These are phyloP conservation scores for Sinonovacula constricta DNA, from an alignment of 1,140 invertebrate genomes.

Conservation along the genomic window DNA sequence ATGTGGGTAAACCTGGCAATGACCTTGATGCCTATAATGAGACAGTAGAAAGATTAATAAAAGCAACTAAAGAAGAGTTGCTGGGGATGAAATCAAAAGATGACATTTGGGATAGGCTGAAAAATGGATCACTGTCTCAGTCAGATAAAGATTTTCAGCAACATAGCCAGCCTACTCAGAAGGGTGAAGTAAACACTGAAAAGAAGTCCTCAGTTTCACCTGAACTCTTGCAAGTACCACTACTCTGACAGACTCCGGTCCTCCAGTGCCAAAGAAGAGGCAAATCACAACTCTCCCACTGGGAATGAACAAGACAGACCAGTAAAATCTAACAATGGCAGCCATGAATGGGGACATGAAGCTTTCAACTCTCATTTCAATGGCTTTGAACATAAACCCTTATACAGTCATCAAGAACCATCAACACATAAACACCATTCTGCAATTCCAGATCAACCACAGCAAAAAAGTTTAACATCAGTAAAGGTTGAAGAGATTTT, in stretches of 20 bases:
- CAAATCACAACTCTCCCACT: neutral
- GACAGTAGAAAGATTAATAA: slow-evolving; percentile 49
- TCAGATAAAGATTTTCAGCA: too few species aligned
- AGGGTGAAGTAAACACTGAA: neutral
- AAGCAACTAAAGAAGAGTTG: slow-evolving; percentile 43
- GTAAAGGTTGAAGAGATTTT: slow-evolving; percentile 46
- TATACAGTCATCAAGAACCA: neutral
- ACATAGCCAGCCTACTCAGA: neutral
- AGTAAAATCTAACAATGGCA: neutral
- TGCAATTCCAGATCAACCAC: neutral
- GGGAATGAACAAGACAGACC: neutral
- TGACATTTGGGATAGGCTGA: slow-evolving; percentile 43
- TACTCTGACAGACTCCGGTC: neutral
- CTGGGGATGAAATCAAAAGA: slow-evolving; percentile 36
- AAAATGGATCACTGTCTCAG: neutral
- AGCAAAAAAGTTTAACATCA: slow-evolving; percentile 11
- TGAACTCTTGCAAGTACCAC: neutral
- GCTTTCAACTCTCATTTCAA: neutral
- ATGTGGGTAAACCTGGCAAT: neutral
- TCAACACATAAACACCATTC: neutral
- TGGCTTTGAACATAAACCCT: neutral
- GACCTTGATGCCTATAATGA: slow-evolving; percentile 44
- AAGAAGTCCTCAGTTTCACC: neutral
- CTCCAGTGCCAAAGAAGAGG: neutral
- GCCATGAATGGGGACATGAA: neutral